Conservation (phyloP, 2,113 vertebrate species). For the Uropsilus gracilis region DNA sequence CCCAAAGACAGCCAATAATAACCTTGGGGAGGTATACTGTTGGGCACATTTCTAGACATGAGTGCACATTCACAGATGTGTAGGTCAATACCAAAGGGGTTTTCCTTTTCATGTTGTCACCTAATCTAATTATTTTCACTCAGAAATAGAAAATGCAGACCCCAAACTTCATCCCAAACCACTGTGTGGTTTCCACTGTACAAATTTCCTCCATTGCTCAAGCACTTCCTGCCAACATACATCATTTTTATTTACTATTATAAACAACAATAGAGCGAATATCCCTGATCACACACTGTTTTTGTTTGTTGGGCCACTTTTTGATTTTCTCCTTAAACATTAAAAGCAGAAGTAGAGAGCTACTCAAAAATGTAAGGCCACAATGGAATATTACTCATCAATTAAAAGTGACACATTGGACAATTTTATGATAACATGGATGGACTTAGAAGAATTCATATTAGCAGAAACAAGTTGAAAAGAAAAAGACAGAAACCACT, state of each 20-base stretch:
- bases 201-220: neutral
- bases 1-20: neutral
- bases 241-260: neutral
- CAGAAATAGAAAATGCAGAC: neutral
- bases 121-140: slow-evolving; percentile 10
- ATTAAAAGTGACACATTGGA: too few relatives aligned
- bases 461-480: too few relatives aligned
- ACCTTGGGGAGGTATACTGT: neutral
- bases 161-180: neutral
- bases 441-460: too few relatives aligned
- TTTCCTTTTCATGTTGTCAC: neutral
- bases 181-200: neutral
- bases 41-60: neutral
- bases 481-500: too few relatives aligned
- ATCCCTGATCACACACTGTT: neutral
- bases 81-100: neutral
- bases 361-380: slow-evolving; percentile 12
- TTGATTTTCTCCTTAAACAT: neutral
- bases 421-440: too few relatives aligned
- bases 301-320: neutral
- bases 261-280: slow-evolving; percentile 2
- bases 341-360: neutral
- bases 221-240: neutral
- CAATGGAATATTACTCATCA: too few relatives aligned
- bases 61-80: neutral